phyloP scores from a whole-genome alignment of 2,113 vertebrate species.

The Camelus dromedarius region DNA sequence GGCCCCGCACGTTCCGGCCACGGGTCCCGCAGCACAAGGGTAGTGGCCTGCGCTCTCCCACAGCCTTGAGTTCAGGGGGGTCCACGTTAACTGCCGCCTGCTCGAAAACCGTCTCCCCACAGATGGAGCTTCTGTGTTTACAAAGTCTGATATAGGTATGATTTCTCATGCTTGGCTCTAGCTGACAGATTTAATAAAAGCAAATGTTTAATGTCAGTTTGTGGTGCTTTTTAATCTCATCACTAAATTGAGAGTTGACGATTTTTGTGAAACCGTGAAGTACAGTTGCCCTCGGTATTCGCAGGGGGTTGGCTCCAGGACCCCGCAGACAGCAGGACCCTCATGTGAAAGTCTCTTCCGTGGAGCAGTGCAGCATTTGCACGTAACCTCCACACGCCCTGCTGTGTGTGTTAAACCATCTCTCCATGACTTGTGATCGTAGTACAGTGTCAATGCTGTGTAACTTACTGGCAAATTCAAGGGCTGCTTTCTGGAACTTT shows the following conservation, averaged over 20 bases:
- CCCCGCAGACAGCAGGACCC: not conserved
- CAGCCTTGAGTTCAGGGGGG: too few species aligned
- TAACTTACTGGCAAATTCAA: not conserved
- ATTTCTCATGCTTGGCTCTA: not conserved
- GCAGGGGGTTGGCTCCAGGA: not conserved
- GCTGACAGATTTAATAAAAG: not conserved
- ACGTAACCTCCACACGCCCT: fast-evolving
- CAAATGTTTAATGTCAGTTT: not conserved
- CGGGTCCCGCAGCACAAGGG: too few species aligned
- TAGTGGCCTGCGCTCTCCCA: fast-evolving
- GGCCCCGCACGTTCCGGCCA: too few species aligned
- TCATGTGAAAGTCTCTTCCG: fast-evolving
- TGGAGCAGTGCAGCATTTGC: fast-evolving
- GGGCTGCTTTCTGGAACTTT: not conserved
- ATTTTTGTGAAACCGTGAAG: not conserved
- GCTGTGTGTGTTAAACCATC: fast-evolving
- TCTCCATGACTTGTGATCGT: not conserved
- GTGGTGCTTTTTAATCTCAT: not conserved
- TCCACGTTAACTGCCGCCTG: not conserved
- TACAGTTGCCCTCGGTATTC: fast-evolving
- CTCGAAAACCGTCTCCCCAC: not conserved
- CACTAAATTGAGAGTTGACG: not conserved
- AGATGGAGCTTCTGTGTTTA: not conserved
- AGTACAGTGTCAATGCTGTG: not conserved
- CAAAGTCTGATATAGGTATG: not conserved